Evolutionary conservation across 2,797 vertebrate species (phyloP).

Genomic region (Nannoperca obscura): DNA sequence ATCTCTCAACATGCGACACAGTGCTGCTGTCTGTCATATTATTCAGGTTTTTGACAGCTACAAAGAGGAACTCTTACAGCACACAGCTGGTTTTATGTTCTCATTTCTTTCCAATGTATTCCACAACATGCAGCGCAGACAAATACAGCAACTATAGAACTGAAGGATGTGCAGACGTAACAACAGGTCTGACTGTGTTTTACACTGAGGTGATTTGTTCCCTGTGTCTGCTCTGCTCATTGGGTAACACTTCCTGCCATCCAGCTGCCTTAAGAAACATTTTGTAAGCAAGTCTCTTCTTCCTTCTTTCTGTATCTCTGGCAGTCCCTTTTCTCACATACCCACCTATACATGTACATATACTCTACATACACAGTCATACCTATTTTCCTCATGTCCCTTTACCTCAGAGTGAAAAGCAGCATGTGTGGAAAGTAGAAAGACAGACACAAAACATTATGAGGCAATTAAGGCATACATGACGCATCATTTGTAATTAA

Average conservation of each 20-base stretch:
- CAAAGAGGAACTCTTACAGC: not conserved
- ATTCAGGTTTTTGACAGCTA: not conserved
- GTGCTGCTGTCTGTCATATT: not conserved
- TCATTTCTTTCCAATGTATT: not conserved
- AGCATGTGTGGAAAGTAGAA: not conserved
- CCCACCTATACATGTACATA: not conserved
- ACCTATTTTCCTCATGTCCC: not conserved
- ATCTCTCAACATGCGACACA: not conserved
- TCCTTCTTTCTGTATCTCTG: not conserved
- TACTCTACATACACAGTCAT: not conserved
- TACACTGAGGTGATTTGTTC: slow-evolving; percentile 39
- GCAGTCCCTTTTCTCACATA: not conserved
- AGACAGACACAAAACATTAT: not conserved
- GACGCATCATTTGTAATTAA: not conserved
- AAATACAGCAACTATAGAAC: not conserved
- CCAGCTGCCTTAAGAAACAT: slow-evolving; percentile 27
- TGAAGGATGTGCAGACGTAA: slow-evolving; percentile 9
- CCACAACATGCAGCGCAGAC: not conserved
- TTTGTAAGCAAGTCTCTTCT: not conserved
- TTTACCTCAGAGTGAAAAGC: not conserved
- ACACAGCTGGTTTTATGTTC: not conserved
- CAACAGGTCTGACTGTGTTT: slow-evolving; percentile 16
- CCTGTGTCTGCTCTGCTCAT: slow-evolving; percentile 47
- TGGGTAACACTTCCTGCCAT: slow-evolving; percentile 63
- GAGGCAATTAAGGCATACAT: not conserved